Conservation (phyloP, 2,113 vertebrate species). For the Loxodonta africana region DNA sequence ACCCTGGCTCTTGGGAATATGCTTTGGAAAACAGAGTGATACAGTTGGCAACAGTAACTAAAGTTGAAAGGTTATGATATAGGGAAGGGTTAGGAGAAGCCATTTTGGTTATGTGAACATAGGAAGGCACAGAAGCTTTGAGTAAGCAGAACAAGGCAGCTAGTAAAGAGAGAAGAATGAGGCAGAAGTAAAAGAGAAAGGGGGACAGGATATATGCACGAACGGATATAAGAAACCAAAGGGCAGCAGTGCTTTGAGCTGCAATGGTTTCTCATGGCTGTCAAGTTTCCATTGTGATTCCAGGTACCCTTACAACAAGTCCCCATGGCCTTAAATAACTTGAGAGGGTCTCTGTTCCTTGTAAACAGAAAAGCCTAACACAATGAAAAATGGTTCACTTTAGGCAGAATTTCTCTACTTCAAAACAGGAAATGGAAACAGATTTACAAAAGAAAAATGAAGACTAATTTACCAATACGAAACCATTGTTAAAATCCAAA, state of each 20-base stretch:
- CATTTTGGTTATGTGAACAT: no score
- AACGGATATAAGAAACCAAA: neutral
- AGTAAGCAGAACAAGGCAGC: neutral
- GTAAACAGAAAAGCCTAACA: neutral
- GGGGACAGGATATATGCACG: neutral
- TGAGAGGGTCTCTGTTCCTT: neutral
- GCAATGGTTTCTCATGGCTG: neutral
- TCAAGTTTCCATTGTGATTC: neutral
- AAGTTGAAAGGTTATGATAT: neutral
- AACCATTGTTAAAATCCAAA: neutral
- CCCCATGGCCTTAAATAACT: neutral
- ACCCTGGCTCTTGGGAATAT: neutral
- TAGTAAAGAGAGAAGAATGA: neutral
- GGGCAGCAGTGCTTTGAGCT: no score
- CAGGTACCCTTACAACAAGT: neutral
- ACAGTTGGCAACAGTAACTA: neutral
- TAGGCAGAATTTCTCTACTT: neutral
- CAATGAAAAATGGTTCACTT: neutral
- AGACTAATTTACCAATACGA: neutral
- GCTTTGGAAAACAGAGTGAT: neutral
- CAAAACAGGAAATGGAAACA: neutral
- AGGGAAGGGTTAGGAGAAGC: neutral
- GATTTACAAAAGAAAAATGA: neutral
- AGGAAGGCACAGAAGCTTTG: neutral
- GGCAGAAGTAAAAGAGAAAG: neutral